These are phyloP conservation scores for Apis laboriosa DNA, from an alignment of 1,140 invertebrate species.

Conservation along the genomic window DNA sequence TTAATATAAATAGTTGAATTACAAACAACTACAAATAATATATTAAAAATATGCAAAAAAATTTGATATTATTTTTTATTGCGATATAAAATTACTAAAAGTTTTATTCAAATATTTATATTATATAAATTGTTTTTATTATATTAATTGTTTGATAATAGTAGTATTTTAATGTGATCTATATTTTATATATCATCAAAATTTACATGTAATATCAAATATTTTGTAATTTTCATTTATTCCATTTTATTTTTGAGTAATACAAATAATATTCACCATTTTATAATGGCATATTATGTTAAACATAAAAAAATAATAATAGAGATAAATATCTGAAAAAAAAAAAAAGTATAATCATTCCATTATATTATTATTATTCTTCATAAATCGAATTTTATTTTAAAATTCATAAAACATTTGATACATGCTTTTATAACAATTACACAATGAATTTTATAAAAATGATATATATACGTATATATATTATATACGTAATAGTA, in stretches of 20 bases:
- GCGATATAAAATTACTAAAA: conserved; percentile 21
- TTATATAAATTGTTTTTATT: no score
- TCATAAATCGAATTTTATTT: conserved; percentile 7
- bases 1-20: background rate
- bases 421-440: conserved; percentile 5
- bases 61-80: conserved; percentile 19
- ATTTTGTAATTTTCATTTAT: background rate
- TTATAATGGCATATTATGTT: conserved; percentile 31
- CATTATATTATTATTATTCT: conserved; percentile 26
- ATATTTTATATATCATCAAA: background rate
- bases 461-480: conserved; percentile 32
- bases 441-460: conserved; percentile 8
- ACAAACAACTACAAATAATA: background rate
- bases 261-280: conserved; percentile 45
- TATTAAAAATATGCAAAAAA: background rate
- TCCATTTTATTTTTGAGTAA: conserved; percentile 16
- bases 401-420: conserved; percentile 8
- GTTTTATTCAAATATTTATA: conserved; percentile 9
- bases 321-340: conserved; percentile 1
- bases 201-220: conserved; percentile 1
- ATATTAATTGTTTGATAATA: background rate
- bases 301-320: conserved; percentile 5
- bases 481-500: conserved; percentile 21
- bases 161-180: background rate
- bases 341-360: conserved; percentile 29